Evolutionary conservation across 2,797 vertebrate genomes (phyloP).

Genomic region (Ctenosaura bakeri): DNA sequence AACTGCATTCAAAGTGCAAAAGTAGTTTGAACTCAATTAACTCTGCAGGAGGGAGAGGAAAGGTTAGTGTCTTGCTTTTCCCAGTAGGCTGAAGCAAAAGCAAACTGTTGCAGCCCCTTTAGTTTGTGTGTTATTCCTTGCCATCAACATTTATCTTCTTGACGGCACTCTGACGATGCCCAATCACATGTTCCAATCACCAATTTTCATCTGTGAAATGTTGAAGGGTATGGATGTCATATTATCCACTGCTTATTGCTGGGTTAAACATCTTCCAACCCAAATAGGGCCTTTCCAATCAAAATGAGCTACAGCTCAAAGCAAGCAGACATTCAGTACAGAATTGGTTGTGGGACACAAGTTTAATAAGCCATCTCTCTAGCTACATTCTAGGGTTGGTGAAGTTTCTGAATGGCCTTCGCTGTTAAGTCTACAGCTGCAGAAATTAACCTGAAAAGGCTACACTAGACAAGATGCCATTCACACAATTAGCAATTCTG

Average conservation of each 20-base stretch:
- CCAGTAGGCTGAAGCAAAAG: too few relatives aligned
- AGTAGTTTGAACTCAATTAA: too few relatives aligned
- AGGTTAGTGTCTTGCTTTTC: too few relatives aligned
- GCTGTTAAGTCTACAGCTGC: neutral
- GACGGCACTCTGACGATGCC: too few relatives aligned
- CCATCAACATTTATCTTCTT: too few relatives aligned
- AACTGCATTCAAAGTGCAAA: too few relatives aligned
- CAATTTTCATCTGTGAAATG: too few relatives aligned
- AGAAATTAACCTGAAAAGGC: neutral
- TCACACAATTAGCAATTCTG: too few relatives aligned
- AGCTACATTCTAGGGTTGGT: neutral
- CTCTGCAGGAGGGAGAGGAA: too few relatives aligned
- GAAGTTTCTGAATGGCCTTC: neutral
- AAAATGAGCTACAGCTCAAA: neutral
- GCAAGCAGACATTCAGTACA: neutral
- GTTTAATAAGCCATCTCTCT: neutral
- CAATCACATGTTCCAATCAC: too few relatives aligned
- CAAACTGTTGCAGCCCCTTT: too few relatives aligned
- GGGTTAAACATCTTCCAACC: neutral
- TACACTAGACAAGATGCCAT: neutral
- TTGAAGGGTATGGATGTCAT: neutral
- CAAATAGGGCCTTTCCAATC: neutral
- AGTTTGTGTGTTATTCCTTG: too few relatives aligned
- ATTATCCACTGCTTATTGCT: neutral
- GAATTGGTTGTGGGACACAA: neutral